phyloP scores from a whole-genome alignment of 2,888 invertebrate species.

The Polyommatus icarus region DNA sequence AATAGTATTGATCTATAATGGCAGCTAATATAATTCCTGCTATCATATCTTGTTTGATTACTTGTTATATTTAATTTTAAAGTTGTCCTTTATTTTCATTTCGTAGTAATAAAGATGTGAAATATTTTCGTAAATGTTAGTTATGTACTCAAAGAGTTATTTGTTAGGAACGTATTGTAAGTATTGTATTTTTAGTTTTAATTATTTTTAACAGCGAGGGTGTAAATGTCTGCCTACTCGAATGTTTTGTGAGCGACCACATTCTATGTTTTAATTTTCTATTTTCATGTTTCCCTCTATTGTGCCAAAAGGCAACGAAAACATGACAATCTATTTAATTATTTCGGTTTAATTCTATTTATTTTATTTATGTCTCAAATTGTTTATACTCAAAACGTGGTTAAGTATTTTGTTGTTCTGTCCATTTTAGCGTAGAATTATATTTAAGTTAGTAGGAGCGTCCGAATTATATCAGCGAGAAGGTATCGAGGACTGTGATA shows the following conservation, averaged over 20 bases:
- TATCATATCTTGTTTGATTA: neutral
- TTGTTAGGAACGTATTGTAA: neutral
- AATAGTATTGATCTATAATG: neutral
- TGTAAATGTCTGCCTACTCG: conserved; percentile 41
- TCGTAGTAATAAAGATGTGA: neutral
- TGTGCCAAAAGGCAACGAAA: conserved; percentile 69
- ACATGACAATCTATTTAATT: conserved; percentile 66
- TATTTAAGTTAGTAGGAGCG: conserved; percentile 37
- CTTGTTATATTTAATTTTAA: neutral
- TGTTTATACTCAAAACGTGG: conserved; percentile 27
- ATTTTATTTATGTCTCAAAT: conserved; percentile 53
- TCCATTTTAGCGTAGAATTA: conserved; percentile 38
- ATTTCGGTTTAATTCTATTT: conserved; percentile 62
- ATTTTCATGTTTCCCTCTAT: conserved; percentile 51
- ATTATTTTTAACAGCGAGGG: neutral
- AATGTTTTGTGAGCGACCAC: conserved; percentile 43
- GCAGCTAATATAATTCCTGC: conserved; percentile 1
- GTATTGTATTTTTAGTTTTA: conserved; percentile 9
- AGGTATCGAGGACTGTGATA: conserved; percentile 68
- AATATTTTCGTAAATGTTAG: conserved; percentile 15
- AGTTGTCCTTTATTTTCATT: neutral
- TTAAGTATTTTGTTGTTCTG: conserved; percentile 38
- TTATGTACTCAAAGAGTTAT: conserved; percentile 14
- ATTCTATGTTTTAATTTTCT: conserved; percentile 40
- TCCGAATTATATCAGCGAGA: conserved; percentile 40